These are phyloP conservation scores for Ruditapes philippinarum DNA, from an alignment of 1,140 invertebrate genomes.

Conservation along the genomic window DNA sequence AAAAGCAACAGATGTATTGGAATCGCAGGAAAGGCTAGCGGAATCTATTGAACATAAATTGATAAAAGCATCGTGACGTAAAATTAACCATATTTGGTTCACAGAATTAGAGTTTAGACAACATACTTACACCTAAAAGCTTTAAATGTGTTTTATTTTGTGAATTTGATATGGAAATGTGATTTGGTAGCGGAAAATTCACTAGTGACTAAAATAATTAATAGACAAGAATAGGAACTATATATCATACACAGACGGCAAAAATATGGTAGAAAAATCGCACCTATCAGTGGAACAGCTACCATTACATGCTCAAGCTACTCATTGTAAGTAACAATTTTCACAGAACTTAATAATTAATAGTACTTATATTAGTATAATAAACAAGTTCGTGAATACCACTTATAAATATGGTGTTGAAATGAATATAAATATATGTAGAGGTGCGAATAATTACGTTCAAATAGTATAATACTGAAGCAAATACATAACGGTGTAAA, in stretches of 20 bases:
- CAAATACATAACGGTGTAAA: too few species aligned
- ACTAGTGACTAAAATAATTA: background rate
- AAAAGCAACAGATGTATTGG: slow-evolving; percentile 26
- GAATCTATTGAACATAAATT: slow-evolving; percentile 42
- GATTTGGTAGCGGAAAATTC: background rate
- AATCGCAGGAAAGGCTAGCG: slow-evolving; percentile 6
- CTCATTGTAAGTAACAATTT: slow-evolving; percentile 40
- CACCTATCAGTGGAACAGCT: background rate
- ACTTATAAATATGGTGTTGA: too few species aligned
- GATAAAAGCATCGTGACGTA: slow-evolving; percentile 17
- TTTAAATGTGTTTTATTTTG: background rate
- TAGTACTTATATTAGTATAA: too few species aligned
- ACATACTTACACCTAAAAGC: background rate
- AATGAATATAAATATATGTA: too few species aligned
- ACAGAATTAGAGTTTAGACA: background rate
- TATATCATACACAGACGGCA: background rate
- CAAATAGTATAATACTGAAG: too few species aligned
- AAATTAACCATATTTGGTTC: slow-evolving; percentile 6
- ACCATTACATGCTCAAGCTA: background rate
- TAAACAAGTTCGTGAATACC: too few species aligned
- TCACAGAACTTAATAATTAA: too few species aligned
- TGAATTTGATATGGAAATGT: background rate
- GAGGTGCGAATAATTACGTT: too few species aligned
- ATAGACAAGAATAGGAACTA: background rate
- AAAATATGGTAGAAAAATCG: slow-evolving; percentile 34